Base-by-base conservation (phyloP, 2,888 invertebrate species). In the Amblyjoppa proteus region DNA sequence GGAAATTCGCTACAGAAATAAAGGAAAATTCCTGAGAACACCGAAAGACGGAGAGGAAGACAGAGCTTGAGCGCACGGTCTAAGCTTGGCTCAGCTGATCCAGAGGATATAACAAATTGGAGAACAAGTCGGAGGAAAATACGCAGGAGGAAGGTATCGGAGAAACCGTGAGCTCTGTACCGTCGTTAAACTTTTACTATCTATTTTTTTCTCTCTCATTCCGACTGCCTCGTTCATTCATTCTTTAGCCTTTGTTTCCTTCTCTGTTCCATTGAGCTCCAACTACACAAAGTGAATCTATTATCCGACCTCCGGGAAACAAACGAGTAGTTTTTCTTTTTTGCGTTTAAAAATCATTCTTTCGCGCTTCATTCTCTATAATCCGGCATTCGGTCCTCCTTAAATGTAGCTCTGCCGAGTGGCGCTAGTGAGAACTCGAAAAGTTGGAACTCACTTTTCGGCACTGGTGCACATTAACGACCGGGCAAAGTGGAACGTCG, bases 101-200 rank as follows among this genome's bases (percentile, higher is more conserved):
- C 64, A 25, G 41, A 68, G 80, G 80, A 56, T 56, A 28, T 56
- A 80, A 80, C 64, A 73, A 73, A 80, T 68, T 80, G 56, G 68
- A 28, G 80, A 80, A 73, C 51, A 64, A 80, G 79, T 80, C 38
- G 64, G 64, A 73, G 49, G 71, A 80, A 80, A 71, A 64, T 66
- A 38, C 51, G 73, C 64, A 25, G 38, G 71, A 51, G 34, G n/a
- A 68, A 66, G 64, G 53, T 73, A 73, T 73, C 66, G 66, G 80
- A 56, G 73, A 80, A 80, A 56, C 56, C 73, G 73, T 71, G 70
- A 80, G 66, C 66, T 74, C 73, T 68, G 41, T 56, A 20, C 41
- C 66, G 66, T 68, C 80, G 73, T 73, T 80, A 80, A 80, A 51
- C 56, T 74, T 61, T 74, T 68, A 38, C 38, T 41, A 41, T 51